These are phyloP conservation scores for Glaucopsyche alexis DNA, from an alignment of 2,888 invertebrate genomes.

Conservation along the genomic window DNA sequence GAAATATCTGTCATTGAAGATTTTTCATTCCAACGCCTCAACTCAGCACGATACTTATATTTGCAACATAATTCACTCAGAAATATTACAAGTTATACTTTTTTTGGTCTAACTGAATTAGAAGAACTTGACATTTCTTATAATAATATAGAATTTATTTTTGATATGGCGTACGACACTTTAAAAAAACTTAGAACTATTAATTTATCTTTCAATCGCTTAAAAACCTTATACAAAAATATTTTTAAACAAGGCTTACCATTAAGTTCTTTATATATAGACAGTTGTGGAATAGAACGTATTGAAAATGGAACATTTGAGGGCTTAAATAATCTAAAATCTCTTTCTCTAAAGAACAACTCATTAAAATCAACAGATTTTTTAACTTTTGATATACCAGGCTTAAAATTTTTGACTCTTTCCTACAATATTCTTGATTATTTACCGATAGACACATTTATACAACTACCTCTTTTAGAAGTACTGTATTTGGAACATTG, in stretches of 20 bases:
- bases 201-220: constrained; percentile 88
- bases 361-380: constrained; percentile 84
- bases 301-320: constrained; percentile 88
- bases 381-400: constrained; percentile 86
- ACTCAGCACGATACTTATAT: constrained; percentile 87
- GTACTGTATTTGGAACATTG: constrained; percentile 85
- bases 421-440: constrained; percentile 89
- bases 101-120: constrained; percentile 86
- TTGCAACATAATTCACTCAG: constrained; percentile 86
- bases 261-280: constrained; percentile 85
- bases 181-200: constrained; percentile 88
- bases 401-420: constrained; percentile 85
- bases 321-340: constrained; percentile 87
- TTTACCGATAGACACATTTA: constrained; percentile 84
- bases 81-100: constrained; percentile 85
- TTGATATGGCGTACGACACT: constrained; percentile 86
- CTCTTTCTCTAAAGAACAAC: constrained; percentile 88
- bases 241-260: constrained; percentile 89
- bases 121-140: constrained; percentile 89
- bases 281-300: constrained; percentile 86
- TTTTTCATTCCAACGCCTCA: constrained; percentile 88
- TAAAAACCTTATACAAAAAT: constrained; percentile 85
- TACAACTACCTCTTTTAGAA: constrained; percentile 88
- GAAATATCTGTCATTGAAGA: constrained; percentile 89
- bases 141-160: constrained; percentile 85